Evolutionary conservation across 2,113 vertebrate species (phyloP).

Genomic region (Osmerus mordax): DNA sequence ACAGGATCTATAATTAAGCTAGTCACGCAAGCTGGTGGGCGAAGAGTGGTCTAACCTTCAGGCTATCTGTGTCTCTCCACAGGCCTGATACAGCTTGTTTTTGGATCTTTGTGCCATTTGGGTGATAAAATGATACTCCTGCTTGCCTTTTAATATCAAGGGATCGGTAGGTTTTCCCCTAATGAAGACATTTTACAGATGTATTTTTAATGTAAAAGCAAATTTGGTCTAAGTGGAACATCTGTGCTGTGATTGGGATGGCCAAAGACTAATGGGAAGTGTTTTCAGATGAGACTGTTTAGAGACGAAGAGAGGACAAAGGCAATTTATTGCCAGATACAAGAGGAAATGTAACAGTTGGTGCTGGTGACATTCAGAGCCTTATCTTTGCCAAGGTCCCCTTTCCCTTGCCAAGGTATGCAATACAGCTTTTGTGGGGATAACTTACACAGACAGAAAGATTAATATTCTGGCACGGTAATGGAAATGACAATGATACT

Average conservation of each 20-base stretch:
- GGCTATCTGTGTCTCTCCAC: conserved; percentile 21
- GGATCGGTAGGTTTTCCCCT: not conserved
- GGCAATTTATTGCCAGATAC: not conserved
- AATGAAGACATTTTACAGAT: conserved; percentile 42
- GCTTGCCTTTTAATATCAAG: conserved; percentile 20
- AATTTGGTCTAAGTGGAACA: conserved; percentile 43
- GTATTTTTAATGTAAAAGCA: conserved; percentile 52
- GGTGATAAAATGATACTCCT: conserved; percentile 27
- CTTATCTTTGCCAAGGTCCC: too few species aligned
- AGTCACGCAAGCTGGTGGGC: conserved; percentile 46
- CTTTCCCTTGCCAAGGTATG: too few species aligned
- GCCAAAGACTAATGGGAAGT: conserved; percentile 21
- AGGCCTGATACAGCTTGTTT: conserved; percentile 24
- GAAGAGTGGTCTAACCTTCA: conserved; percentile 51
- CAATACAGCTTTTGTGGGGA: too few species aligned
- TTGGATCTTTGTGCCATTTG: conserved; percentile 36
- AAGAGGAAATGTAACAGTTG: not conserved
- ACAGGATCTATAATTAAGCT: conserved; percentile 57
- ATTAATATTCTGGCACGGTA: too few species aligned
- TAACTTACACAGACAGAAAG: too few species aligned
- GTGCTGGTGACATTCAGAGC: not conserved
- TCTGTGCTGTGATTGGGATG: conserved; percentile 41
- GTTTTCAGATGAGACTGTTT: not conserved
- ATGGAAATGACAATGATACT: too few species aligned
- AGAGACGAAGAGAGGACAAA: conserved; percentile 11